A percentile compares a stretch with the other conserved stretches of the same genome.
Evolutionary conservation across 2,797 vertebrate genomes (phyloP).

Genomic region (Peromyscus melanophrys): DNA sequence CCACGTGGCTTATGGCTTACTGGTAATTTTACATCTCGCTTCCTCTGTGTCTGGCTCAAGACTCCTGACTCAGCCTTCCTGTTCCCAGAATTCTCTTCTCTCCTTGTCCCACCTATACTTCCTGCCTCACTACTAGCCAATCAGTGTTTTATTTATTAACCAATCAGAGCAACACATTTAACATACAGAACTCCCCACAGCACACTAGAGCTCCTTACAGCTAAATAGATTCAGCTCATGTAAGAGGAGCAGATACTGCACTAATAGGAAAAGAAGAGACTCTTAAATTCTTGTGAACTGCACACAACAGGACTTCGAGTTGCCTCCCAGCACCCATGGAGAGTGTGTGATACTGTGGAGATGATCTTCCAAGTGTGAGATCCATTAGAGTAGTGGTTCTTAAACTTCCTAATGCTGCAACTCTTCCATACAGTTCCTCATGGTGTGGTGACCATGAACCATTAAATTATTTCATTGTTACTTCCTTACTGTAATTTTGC

Average conservation of each 20-base stretch:
- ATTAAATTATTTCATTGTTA: background rate
- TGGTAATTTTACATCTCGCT: too few relatives aligned
- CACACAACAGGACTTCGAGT: background rate
- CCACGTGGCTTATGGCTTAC: too few relatives aligned
- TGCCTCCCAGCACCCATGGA: fast-evolving
- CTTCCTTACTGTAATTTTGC: background rate
- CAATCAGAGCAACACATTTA: too few relatives aligned
- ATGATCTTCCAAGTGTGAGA: background rate
- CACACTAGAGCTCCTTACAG: background rate
- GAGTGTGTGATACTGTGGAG: background rate
- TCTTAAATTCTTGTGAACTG: background rate
- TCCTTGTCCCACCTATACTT: too few relatives aligned
- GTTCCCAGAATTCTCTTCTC: too few relatives aligned
- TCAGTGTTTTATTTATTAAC: too few relatives aligned
- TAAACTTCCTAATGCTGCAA: background rate
- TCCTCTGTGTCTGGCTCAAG: too few relatives aligned
- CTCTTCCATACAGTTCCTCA: background rate
- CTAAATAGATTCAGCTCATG: background rate
- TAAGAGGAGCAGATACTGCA: background rate
- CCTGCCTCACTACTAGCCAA: too few relatives aligned
- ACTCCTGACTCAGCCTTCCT: too few relatives aligned
- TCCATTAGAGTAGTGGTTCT: background rate
- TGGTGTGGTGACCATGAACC: background rate
- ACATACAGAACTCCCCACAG: too few relatives aligned
- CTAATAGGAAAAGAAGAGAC: background rate